Evolutionary conservation across 2,888 invertebrate genomes (phyloP).

Genomic region (Pollenia amentaria): DNA sequence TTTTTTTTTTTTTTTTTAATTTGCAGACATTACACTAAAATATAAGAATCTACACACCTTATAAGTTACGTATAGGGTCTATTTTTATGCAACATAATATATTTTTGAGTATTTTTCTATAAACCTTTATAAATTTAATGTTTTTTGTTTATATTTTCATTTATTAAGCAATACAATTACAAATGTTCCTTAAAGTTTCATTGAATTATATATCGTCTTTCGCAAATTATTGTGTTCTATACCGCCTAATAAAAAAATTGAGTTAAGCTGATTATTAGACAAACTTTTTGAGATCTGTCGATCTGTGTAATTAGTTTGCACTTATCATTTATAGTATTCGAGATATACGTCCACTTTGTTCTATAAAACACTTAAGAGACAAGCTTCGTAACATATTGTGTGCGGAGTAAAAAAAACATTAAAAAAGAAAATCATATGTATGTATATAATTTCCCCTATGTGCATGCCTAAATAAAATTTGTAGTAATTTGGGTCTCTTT

Average conservation of each 20-base stretch:
- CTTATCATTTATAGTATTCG: constrained; percentile 4
- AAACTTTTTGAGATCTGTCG: constrained; percentile 32
- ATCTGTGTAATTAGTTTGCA: constrained; percentile 13
- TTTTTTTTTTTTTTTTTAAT: neutral
- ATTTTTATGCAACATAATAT: constrained; percentile 72
- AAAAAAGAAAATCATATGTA: too few relatives aligned
- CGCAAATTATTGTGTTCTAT: too few relatives aligned
- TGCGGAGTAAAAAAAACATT: too few relatives aligned
- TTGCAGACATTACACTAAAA: neutral
- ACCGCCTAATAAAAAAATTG: too few relatives aligned
- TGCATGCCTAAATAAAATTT: too few relatives aligned
- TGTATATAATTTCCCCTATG: too few relatives aligned
- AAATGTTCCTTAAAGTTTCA: too few relatives aligned
- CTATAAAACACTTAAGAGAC: constrained; percentile 30
- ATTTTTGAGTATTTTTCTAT: neutral
- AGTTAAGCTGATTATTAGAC: neutral
- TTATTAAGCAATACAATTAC: neutral
- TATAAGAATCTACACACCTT: neutral
- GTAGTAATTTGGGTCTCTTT: too few relatives aligned
- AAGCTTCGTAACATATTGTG: constrained; percentile 17
- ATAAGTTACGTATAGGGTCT: constrained; percentile 37
- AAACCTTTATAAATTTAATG: neutral
- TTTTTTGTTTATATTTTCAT: neutral
- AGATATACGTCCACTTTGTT: constrained; percentile 8
- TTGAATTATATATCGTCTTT: too few relatives aligned